Evolutionary conservation across 2,113 vertebrate genomes (phyloP).

Genomic region (Pelvicachromis taeniatus): DNA sequence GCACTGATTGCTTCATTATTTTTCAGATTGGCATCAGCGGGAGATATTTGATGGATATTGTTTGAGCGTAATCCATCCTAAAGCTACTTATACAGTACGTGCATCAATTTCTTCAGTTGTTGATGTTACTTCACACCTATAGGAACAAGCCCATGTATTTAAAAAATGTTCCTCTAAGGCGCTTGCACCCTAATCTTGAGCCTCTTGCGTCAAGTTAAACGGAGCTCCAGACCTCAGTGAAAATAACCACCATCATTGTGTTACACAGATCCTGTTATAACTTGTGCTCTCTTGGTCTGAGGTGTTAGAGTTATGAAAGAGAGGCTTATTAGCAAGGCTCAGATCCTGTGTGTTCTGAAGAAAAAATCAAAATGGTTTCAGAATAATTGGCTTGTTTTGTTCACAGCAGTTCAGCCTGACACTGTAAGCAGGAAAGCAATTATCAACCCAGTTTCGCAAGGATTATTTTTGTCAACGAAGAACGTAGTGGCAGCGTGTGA

Average conservation of each 20-base stretch:
- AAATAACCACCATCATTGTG: not conserved
- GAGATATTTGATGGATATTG: slow-evolving; percentile 56
- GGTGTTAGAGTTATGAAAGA: slow-evolving; percentile 1
- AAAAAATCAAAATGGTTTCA: not conserved
- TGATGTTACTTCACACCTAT: not conserved
- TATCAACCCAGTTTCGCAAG: slow-evolving; percentile 10
- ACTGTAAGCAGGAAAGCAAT: slow-evolving; percentile 6
- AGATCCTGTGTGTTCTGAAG: not conserved
- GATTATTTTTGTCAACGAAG: slow-evolving; percentile 17
- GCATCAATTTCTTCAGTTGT: not conserved
- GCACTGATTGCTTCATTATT: slow-evolving; percentile 74
- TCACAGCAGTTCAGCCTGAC: not conserved
- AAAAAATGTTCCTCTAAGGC: not conserved
- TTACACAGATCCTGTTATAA: not conserved
- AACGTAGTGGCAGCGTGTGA: not conserved
- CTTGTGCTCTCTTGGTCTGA: not conserved
- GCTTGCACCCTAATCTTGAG: not conserved
- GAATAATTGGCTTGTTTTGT: slow-evolving; percentile 42
- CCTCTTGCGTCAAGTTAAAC: slow-evolving; percentile 4
- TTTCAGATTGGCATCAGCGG: slow-evolving; percentile 41
- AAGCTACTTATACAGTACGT: slow-evolving; percentile 22
- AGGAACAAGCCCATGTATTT: not conserved
- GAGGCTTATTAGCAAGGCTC: not conserved
- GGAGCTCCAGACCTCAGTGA: not conserved
- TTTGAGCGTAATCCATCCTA: slow-evolving; percentile 40